phyloP scores from a whole-genome alignment of 2,888 invertebrate species.

The Pantelozetes paolii region DNA sequence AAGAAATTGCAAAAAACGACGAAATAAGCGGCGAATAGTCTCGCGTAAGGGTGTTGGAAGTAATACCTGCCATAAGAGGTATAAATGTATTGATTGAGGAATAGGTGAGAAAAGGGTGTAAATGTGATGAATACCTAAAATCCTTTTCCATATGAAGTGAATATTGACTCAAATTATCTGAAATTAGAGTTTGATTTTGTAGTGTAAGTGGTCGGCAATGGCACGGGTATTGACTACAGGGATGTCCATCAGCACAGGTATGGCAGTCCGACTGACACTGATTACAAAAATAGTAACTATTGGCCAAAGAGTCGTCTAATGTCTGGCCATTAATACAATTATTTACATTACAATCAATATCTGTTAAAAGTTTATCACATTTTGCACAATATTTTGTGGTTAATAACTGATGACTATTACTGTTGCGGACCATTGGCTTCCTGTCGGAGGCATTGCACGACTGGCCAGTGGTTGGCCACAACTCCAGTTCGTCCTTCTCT shows the following conservation, averaged over 20 bases:
- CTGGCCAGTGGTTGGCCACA: not conserved
- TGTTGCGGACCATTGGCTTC: not conserved
- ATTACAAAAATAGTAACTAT: not conserved
- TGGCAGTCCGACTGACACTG: not conserved
- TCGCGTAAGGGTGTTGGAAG: constrained; percentile 57
- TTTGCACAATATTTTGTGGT: constrained; percentile 29
- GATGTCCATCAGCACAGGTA: not conserved
- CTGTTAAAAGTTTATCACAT: constrained; percentile 27
- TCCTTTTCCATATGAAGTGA: constrained; percentile 55
- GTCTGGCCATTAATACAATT: not conserved
- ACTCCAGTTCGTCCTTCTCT: constrained; percentile 26
- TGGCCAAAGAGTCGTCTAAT: not conserved
- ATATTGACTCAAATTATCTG: constrained; percentile 52
- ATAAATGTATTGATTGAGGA: not conserved
- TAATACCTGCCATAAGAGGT: constrained; percentile 53
- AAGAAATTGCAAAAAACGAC: constrained; percentile 58
- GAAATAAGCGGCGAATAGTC: constrained; percentile 56
- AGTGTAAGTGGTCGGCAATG: not conserved
- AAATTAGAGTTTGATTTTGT: not conserved
- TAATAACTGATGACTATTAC: not conserved
- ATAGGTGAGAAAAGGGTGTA: not conserved
- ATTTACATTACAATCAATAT: not conserved
- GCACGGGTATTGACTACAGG: constrained; percentile 29
- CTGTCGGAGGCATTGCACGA: not conserved
- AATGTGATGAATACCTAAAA: constrained; percentile 51